These are phyloP conservation scores for Recurvirostra avosetta DNA, from an alignment of 2,113 vertebrate genomes.

Conservation along the genomic window DNA sequence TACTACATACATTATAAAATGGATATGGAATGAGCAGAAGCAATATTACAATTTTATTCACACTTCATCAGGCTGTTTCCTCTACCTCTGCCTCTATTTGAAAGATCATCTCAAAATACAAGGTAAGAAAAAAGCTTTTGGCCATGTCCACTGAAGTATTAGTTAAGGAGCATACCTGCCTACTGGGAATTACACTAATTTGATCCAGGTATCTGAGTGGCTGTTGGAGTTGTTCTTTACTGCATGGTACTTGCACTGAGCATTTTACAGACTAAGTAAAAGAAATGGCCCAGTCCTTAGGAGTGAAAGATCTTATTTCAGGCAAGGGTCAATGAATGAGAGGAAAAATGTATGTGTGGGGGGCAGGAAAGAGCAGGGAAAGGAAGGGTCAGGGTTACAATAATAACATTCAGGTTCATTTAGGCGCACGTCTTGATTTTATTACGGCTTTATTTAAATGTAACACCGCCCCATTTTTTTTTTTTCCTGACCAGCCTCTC, in stretches of 20 bases:
- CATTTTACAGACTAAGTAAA: not conserved
- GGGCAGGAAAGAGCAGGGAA: not conserved
- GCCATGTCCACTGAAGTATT: not conserved
- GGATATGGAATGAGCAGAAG: not conserved
- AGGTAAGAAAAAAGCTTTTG: not conserved
- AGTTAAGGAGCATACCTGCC: not conserved
- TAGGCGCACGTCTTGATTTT: not conserved
- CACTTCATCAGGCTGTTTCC: not conserved
- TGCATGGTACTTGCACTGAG: not conserved
- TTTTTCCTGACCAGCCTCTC: not conserved
- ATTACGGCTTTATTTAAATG: not conserved
- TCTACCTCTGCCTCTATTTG: not conserved
- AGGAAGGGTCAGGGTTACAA: not conserved
- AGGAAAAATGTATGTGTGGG: not conserved
- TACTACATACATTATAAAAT: not conserved
- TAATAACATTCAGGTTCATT: not conserved
- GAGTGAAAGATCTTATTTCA: not conserved
- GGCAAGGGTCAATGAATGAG: not conserved
- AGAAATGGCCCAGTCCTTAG: not conserved
- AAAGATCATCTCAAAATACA: not conserved
- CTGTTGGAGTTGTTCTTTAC: not conserved
- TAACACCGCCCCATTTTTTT: accelerated
- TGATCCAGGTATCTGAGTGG: not conserved
- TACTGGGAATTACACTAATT: not conserved
- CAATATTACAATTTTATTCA: not conserved